A percentile compares a stretch with the other conserved stretches of the same genome.
These are phyloP conservation scores for Bursaphelenchus okinawaensis DNA, from an alignment of 2,888 invertebrate genomes.

Conservation along the genomic window DNA sequence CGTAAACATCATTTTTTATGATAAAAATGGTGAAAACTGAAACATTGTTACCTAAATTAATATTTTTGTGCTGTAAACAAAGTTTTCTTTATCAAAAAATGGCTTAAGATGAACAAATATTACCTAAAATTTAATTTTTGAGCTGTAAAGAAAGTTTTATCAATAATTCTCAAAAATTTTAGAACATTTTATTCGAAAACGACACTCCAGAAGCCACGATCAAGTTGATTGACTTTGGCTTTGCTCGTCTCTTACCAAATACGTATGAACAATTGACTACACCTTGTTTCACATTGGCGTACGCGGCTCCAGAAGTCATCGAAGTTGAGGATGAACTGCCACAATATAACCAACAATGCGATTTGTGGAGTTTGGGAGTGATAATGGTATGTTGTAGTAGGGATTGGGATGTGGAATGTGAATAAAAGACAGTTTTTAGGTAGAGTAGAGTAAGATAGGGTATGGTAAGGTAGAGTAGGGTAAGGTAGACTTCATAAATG, in stretches of 20 bases:
- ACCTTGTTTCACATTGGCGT: conserved; percentile 87
- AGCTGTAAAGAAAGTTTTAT: background rate
- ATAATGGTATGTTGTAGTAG: conserved; percentile 68
- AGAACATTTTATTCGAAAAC: conserved; percentile 70
- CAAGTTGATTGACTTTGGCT: conserved; percentile 92
- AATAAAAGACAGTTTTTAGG: no score
- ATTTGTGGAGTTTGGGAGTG: conserved; percentile 91
- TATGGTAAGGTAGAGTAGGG: no score
- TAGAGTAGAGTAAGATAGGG: no score
- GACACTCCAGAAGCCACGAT: conserved; percentile 66
- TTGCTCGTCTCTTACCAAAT: conserved; percentile 71
- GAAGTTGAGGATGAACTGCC: conserved; percentile 64
- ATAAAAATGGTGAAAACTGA: no score
- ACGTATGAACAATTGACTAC: conserved; percentile 63
- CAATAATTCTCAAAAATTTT: conserved; percentile 32
- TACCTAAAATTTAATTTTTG: no score
- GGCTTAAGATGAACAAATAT: no score
- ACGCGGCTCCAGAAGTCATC: conserved; percentile 90
- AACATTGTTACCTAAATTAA: no score
- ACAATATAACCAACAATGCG: conserved; percentile 81
- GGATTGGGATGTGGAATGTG: no score
- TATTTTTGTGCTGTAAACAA: no score
- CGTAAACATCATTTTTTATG: no score
- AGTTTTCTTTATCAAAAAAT: no score
- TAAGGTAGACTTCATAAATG: no score